Conservation (phyloP, 2,797 vertebrate genomes). For the Babyrousa celebensis region DNA sequence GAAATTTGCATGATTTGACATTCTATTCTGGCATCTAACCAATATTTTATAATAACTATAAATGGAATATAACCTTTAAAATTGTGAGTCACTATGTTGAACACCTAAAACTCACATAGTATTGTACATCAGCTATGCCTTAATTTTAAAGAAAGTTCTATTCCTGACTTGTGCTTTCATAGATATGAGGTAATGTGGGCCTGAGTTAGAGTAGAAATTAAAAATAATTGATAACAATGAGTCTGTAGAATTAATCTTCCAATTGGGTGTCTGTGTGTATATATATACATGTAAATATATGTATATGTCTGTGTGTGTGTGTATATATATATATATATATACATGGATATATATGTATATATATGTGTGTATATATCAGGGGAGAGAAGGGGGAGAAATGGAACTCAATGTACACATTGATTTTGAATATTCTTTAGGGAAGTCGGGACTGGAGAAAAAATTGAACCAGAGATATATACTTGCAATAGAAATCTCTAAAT, state of each 20-base stretch:
- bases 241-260: not conserved
- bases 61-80: not conserved
- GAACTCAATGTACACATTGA: not conserved
- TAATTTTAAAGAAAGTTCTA: not conserved
- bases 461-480: slow-evolving; percentile 22
- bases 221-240: not conserved
- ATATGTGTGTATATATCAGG: not conserved
- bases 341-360: too few relatives aligned
- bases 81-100: not conserved
- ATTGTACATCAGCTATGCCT: not conserved
- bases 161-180: not conserved
- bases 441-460: not conserved
- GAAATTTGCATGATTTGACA: not conserved
- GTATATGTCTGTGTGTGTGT: too few relatives aligned
- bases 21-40: not conserved
- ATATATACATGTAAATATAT: too few relatives aligned
- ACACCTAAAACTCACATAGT: not conserved
- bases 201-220: not conserved
- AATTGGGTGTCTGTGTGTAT: not conserved
- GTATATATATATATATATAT: not conserved
- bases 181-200: not conserved
- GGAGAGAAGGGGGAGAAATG: not conserved
- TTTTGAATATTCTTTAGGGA: slow-evolving; percentile 21
- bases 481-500: not conserved
- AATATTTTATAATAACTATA: not conserved